Percentiles rank a stretch among this genome's conserved stretches.
Evolutionary conservation across 2,888 invertebrate species (phyloP).

Genomic region (Oscheius sp.): DNA sequence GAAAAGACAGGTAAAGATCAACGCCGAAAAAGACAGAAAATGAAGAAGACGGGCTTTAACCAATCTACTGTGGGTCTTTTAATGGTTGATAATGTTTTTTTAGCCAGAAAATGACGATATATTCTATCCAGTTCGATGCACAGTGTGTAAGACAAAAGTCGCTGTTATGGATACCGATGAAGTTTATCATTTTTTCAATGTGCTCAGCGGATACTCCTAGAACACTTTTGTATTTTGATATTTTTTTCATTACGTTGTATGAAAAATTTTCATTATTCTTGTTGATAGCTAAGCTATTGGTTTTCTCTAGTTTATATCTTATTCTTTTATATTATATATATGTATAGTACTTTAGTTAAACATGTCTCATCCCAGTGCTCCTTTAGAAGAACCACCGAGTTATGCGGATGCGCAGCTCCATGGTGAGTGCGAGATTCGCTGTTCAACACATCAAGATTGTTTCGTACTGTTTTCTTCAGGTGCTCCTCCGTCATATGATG

Average conservation of each 20-base stretch:
- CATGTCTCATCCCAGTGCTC: slow-evolving; percentile 30
- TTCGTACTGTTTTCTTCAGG: no score
- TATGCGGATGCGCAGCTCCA: slow-evolving; percentile 30
- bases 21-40: slow-evolving; percentile 46
- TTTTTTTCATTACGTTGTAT: slow-evolving; percentile 7
- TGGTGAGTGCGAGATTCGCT: no score
- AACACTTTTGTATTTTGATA: background rate
- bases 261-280: slow-evolving; percentile 4
- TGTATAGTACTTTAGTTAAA: background rate
- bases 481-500: slow-evolving; percentile 52
- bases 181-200: slow-evolving; percentile 77
- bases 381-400: slow-evolving; percentile 32
- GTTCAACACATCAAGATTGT: no score
- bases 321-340: background rate
- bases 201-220: slow-evolving; percentile 74
- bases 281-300: background rate
- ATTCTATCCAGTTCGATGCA: slow-evolving; percentile 75
- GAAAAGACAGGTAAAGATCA: slow-evolving; percentile 56
- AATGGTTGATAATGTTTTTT: background rate
- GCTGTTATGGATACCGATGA: slow-evolving; percentile 74
- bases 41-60: slow-evolving; percentile 58
- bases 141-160: slow-evolving; percentile 73
- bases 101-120: slow-evolving; percentile 63
- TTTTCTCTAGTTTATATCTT: background rate
- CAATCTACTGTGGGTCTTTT: background rate